Base-by-base conservation (phyloP, 2,113 vertebrate species). In the Cebidichthys violaceus region DNA sequence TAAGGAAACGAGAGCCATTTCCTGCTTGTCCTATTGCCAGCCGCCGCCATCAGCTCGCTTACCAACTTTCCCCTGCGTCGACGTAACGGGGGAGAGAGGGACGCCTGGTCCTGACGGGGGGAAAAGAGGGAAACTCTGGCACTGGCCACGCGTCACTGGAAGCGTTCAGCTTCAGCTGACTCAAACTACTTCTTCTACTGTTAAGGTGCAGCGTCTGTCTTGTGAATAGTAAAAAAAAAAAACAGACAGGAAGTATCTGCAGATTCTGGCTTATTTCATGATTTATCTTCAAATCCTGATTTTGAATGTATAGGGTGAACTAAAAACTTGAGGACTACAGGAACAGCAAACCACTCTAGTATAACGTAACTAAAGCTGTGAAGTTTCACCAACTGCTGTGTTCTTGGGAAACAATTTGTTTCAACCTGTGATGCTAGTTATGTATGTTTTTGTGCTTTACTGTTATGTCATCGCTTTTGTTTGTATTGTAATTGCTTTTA, bases 1-100 rank as follows among this genome's bases (percentile, higher is more conserved):
- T 95, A 95, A 94, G 94, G 95, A 95, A 95, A 94, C 89, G 69
- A 91, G 83, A 88, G 86, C 91, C 50, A 90, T 94, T 95, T 95
- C 94, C 94, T 94, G 87, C 90, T 89, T 91, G 90, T 89, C 83
- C 59, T 59, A 50, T 62, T 94, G 93, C 90, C 90, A 92, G 86
- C 83, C 79, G 39, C 86, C 83, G 70, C 75, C 75, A 86, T 84
- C 83, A 75, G 62, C 87, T 85, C 84, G 50, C 86, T 87, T 69
- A 33, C 81, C 67, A 82, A 82, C 80, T 72, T 68, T 83, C 80
- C 62, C 77, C 79, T 81, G 41, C 4, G 11, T 69, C 57, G n/a
- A 78, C 20, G 60, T 86, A 81, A 84, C 67, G 2, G 33, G 22
- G 41, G 66, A 70, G 33, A 80, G 70, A 75, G 67, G 65, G 77